A percentile compares a stretch with the other conserved stretches of the same genome.
phyloP scores from a whole-genome alignment of 2,113 vertebrate genomes.

The Lepisosteus osseus region DNA sequence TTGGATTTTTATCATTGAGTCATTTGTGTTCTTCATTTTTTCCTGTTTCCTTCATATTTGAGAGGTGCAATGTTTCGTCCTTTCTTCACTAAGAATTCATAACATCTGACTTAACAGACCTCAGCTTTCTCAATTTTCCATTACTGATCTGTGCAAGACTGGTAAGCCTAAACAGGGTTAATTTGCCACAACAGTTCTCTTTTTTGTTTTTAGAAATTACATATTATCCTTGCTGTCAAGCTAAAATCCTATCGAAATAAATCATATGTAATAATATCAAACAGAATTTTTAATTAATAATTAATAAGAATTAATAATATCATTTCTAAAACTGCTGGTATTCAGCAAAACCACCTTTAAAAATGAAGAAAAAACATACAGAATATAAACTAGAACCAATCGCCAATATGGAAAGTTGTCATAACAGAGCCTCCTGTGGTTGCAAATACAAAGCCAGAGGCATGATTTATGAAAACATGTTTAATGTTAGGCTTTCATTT shows the following conservation, averaged over 20 bases:
- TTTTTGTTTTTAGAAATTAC: not conserved
- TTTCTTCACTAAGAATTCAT: not conserved
- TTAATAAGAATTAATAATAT: too few species aligned
- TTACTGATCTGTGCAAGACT: not conserved
- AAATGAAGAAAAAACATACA: not conserved
- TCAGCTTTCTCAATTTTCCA: not conserved
- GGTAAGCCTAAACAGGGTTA: not conserved
- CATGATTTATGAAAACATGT: not conserved
- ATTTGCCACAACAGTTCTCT: not conserved
- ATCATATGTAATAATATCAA: not conserved
- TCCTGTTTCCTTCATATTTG: not conserved
- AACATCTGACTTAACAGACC: not conserved
- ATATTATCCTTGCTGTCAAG: slow-evolving; percentile 11
- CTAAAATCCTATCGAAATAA: slow-evolving; percentile 1
- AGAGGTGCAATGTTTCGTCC: not conserved
- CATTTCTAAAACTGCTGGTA: not conserved
- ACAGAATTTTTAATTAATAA: too few species aligned
- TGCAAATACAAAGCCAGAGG: not conserved
- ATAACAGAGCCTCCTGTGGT: too few species aligned
- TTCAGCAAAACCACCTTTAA: not conserved
- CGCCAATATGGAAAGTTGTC: not conserved
- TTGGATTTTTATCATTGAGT: too few species aligned
- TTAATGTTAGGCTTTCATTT: not conserved
- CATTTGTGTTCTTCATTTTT: not conserved
- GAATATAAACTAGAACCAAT: not conserved